Conservation (phyloP, 2,888 invertebrate genomes). For the Halictus ligatus region DNA sequence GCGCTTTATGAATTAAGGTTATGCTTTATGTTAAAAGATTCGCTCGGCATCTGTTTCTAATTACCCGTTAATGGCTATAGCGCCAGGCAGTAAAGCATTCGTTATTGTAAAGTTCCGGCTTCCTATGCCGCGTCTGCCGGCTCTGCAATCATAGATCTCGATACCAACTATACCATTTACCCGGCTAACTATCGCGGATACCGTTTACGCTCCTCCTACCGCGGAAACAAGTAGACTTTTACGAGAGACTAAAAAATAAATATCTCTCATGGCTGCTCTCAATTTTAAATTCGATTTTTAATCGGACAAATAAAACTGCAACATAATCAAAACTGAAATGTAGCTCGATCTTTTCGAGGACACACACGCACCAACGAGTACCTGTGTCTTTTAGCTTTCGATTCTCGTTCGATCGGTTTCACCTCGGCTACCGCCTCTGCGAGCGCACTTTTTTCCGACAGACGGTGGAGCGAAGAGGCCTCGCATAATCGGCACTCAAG, state of each 20-base stretch:
- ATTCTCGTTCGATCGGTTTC: background rate
- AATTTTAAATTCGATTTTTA: background rate
- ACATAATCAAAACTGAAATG: too few species aligned
- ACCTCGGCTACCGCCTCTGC: background rate
- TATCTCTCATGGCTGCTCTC: background rate
- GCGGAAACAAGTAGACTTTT: background rate
- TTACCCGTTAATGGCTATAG: constrained; percentile 84
- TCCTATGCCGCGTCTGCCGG: constrained; percentile 56
- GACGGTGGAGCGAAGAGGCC: background rate
- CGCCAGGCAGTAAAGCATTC: constrained; percentile 79
- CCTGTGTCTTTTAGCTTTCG: background rate
- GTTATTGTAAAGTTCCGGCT: constrained; percentile 78
- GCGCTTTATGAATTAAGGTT: constrained; percentile 84
- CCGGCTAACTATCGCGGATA: background rate
- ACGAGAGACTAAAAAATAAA: background rate
- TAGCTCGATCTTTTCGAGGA: too few species aligned
- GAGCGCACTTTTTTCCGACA: background rate
- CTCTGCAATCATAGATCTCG: constrained; percentile 25
- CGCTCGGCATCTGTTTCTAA: constrained; percentile 84
- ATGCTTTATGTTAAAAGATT: constrained; percentile 84
- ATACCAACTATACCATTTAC: constrained; percentile 11
- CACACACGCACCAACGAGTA: background rate
- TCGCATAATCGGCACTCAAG: constrained; percentile 16
- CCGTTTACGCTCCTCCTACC: background rate
- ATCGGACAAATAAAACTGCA: too few species aligned